Base-by-base conservation (phyloP, 1,140 invertebrate species). In the Papilio aristodemus region DNA sequence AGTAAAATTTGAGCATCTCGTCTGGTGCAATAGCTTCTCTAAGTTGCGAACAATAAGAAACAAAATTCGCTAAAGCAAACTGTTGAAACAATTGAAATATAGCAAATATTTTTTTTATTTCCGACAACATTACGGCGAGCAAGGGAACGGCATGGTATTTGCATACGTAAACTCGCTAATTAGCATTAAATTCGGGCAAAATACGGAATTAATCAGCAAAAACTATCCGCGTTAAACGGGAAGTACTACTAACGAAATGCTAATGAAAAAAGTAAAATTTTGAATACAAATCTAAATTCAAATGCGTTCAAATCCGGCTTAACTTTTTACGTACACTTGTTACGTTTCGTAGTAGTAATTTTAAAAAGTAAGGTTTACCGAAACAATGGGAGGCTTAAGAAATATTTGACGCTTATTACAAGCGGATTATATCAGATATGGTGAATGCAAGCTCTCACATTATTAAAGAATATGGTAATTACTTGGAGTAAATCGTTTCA, bases 131-230 rank as follows among this genome's bases (percentile, higher is more conserved):
- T n/a, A n/a, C n/a, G n/a, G n/a, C n/a, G n/a, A n/a, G n/a, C n/a
- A n/a, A n/a, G n/a, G n/a, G n/a, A n/a, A n/a, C n/a, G n/a, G n/a
- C n/a, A n/a, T n/a, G n/a, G n/a, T n/a, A n/a, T n/a, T n/a, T n/a
- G n/a, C n/a, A n/a, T n/a, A n/a, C n/a, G n/a, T n/a, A n/a, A n/a
- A 19, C 43, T 54, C 22, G 22, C 46, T 54, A 1, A 62, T 62
- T 62, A 39, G n/a, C 59, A 37, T 62, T 7, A 62, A 62, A 62
- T 17, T 37, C 38, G 14, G 32, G 59, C 14, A 62, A 37, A 60
- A 38, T 38, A 9, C 59, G 59, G 59, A 62, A 58, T 37, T 62
- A 37, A 62, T 38, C 38, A 62, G 59, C 59, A 39, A 62, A 62
- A 62, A 62, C 4, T 62, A 36, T 38, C 43, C 43, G 13, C 36